phyloP scores from a whole-genome alignment of 2,797 vertebrate species.

The Oreochromis grahami region DNA sequence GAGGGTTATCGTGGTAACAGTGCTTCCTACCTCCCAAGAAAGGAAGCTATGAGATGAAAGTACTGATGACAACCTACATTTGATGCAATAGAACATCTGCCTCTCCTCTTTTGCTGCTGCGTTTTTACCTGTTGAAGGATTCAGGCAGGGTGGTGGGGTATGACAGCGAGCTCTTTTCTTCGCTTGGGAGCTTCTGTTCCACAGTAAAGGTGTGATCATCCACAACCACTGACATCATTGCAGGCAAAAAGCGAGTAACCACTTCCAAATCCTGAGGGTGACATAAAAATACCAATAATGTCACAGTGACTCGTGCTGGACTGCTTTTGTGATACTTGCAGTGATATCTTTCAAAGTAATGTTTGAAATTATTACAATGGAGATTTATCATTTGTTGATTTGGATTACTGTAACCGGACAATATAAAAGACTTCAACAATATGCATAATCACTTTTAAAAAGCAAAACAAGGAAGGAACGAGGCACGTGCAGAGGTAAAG shows the following conservation, averaged over 20 bases:
- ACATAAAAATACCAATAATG: neutral
- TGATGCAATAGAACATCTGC: neutral
- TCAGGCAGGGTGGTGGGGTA: slow-evolving; percentile 89
- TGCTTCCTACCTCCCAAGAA: neutral
- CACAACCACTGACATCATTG: slow-evolving; percentile 94
- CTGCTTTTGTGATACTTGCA: neutral
- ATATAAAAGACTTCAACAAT: neutral
- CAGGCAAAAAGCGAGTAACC: slow-evolving; percentile 91
- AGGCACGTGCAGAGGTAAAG: neutral
- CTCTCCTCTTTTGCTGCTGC: neutral
- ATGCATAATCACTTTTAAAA: neutral
- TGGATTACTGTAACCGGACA: neutral
- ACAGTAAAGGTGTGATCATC: slow-evolving; percentile 92
- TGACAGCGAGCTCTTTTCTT: slow-evolving; percentile 83
- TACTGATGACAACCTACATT: neutral
- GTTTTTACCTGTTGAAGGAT: slow-evolving; percentile 85
- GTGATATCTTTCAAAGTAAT: neutral
- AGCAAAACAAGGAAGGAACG: neutral
- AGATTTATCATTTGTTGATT: neutral
- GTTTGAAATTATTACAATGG: neutral
- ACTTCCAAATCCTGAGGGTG: slow-evolving; percentile 85
- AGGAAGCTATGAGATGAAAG: neutral
- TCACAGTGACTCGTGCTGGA: neutral
- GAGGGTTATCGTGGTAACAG: neutral
- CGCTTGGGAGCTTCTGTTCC: slow-evolving; percentile 90